Evolutionary conservation across 1,140 invertebrate species (phyloP).

Genomic region (Cherax destructor): DNA sequence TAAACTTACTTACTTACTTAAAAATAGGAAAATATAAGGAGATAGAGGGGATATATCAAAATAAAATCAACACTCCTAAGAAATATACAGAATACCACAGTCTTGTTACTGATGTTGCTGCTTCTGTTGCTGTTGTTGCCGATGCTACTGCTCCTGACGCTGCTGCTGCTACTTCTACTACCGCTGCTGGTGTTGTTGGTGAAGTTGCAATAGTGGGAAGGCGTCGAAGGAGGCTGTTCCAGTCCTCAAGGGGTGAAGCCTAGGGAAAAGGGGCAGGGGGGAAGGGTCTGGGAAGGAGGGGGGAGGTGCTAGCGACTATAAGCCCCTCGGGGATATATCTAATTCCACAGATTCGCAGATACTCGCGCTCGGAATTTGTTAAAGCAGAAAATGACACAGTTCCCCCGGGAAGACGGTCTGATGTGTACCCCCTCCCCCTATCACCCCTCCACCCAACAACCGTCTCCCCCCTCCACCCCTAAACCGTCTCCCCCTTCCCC

Average conservation of each 20-base stretch:
- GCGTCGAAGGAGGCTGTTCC: background rate
- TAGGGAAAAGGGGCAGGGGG: background rate
- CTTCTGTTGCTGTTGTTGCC: no score
- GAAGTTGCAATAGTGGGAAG: background rate
- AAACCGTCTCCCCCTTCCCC: background rate
- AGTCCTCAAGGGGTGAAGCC: background rate
- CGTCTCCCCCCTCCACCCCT: background rate
- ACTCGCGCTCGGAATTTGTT: conserved; percentile 10
- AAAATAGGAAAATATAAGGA: no score
- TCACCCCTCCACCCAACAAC: background rate
- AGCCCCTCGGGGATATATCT: conserved; percentile 1
- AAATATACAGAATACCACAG: no score
- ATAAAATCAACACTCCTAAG: no score
- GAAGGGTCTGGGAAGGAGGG: background rate
- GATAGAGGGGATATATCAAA: no score
- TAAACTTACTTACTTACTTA: no score
- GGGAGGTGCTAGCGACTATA: background rate
- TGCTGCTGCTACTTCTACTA: no score
- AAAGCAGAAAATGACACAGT: conserved; percentile 12
- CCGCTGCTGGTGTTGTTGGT: no score
- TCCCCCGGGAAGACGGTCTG: background rate
- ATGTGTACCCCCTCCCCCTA: background rate
- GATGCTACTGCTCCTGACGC: no score
- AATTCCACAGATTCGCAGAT: conserved; percentile 6
- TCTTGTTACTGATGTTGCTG: no score